Evolutionary conservation across 1,140 invertebrate genomes (phyloP).

Genomic region (Drosophila auraria): DNA sequence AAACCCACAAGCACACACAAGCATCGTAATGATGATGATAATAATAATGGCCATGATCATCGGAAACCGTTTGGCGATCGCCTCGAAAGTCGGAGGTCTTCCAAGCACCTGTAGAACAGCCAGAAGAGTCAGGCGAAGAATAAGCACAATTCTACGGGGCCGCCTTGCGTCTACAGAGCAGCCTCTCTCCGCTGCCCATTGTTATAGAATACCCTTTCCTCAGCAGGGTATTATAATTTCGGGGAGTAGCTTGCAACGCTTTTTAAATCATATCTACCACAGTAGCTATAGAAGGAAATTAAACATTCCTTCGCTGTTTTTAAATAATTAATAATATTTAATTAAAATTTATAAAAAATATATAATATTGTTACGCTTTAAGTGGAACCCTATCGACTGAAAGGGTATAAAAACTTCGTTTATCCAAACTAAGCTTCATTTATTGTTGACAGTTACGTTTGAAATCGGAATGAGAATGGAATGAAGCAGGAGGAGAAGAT

Average conservation of each 20-base stretch:
- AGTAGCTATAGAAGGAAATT: no score
- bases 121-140: slow-evolving; percentile 4
- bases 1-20: slow-evolving; percentile 31
- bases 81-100: slow-evolving; percentile 18
- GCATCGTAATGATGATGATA: slow-evolving; percentile 24
- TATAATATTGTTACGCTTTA: background rate
- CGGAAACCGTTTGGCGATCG: slow-evolving; percentile 38
- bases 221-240: background rate
- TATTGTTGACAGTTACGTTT: slow-evolving; percentile 50
- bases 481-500: slow-evolving; percentile 7
- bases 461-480: slow-evolving; percentile 38
- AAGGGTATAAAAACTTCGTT: background rate
- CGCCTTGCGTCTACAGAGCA: background rate
- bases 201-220: background rate
- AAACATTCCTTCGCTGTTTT: no score
- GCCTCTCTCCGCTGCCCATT: background rate
- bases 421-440: background rate
- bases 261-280: no score
- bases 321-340: no score
- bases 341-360: background rate
- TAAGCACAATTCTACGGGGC: slow-evolving; percentile 5
- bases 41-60: slow-evolving; percentile 31
- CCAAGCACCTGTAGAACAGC: slow-evolving; percentile 10
- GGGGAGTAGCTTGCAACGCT: background rate
- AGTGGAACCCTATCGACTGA: no score